These are phyloP conservation scores for Percopsis omiscomaycus DNA, from an alignment of 2,797 vertebrate species.

Conservation along the genomic window DNA sequence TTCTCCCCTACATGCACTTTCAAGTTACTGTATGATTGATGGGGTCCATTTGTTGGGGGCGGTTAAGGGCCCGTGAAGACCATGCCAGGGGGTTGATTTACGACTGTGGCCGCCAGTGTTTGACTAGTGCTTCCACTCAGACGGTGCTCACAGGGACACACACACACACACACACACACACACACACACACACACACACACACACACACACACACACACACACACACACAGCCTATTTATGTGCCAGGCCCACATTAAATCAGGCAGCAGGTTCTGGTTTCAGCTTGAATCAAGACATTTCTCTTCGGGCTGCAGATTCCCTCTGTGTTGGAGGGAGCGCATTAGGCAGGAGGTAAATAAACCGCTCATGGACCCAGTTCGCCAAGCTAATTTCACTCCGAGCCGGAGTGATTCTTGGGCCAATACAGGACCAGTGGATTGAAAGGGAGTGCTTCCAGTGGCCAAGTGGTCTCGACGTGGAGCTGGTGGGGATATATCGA, in stretches of 20 bases:
- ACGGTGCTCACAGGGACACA: conserved; percentile 54
- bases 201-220: neutral
- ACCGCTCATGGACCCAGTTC: conserved; percentile 3
- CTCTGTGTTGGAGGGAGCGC: neutral
- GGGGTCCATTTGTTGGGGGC: conserved; percentile 61
- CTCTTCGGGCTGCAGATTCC: conserved; percentile 12
- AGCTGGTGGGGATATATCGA: too few species aligned
- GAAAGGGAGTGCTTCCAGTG: neutral
- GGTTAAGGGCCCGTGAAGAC: conserved; percentile 44
- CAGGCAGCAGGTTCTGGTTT: conserved; percentile 13
- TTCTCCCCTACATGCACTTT: conserved; percentile 56
- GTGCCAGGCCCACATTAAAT: conserved; percentile 19
- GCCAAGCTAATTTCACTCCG: conserved; percentile 10
- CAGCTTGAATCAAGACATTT: conserved; percentile 6
- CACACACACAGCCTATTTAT: conserved; percentile 16
- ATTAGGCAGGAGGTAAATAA: conserved; percentile 16
- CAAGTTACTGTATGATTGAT: conserved; percentile 70
- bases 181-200: neutral
- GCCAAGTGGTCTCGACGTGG: neutral
- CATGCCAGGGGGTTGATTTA: conserved; percentile 71
- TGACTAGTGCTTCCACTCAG: conserved; percentile 64
- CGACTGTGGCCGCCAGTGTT: conserved; percentile 65
- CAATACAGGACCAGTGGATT: neutral
- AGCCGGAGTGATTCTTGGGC: conserved; percentile 10
- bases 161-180: conserved; percentile 1